A percentile compares a stretch with the other conserved stretches of the same genome.
phyloP scores from a whole-genome alignment of 2,113 vertebrate genomes.

The Osmerus eperlanus region DNA sequence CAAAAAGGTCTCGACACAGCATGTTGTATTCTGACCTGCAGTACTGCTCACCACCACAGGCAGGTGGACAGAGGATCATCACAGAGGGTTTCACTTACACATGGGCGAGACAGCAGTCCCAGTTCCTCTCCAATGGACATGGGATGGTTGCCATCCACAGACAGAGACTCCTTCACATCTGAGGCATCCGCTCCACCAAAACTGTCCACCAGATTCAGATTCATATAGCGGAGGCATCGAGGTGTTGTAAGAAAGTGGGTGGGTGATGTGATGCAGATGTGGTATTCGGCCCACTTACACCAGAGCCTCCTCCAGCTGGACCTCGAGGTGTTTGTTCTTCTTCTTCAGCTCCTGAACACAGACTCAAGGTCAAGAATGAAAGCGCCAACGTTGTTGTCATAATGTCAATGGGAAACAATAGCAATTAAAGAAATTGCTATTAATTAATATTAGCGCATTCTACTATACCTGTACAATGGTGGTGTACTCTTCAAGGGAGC shows the following conservation, averaged over 20 bases:
- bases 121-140: constrained; percentile 35
- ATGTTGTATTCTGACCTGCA: no score
- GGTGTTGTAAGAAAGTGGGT: not conserved
- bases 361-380: not conserved
- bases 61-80: no score
- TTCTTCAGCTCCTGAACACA: constrained; percentile 28
- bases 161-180: constrained; percentile 4
- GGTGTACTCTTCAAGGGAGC: constrained; percentile 25
- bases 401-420: not conserved
- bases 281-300: constrained; percentile 18
- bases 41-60: no score
- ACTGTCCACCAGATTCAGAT: constrained; percentile 3
- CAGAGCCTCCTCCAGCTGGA: constrained; percentile 24
- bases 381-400: not conserved
- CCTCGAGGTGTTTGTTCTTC: constrained; percentile 30
- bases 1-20: no score
- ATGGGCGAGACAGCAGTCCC: not conserved
- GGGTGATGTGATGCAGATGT: not conserved
- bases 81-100: no score
- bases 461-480: constrained; percentile 24
- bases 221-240: no score
- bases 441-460: not conserved
- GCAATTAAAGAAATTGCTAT: not conserved
- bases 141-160: not conserved
- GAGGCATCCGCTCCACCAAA: constrained; percentile 19